A percentile compares a stretch with the other conserved stretches of the same genome.
Evolutionary conservation across 2,797 vertebrate species (phyloP).

Genomic region (Falco columbarius): DNA sequence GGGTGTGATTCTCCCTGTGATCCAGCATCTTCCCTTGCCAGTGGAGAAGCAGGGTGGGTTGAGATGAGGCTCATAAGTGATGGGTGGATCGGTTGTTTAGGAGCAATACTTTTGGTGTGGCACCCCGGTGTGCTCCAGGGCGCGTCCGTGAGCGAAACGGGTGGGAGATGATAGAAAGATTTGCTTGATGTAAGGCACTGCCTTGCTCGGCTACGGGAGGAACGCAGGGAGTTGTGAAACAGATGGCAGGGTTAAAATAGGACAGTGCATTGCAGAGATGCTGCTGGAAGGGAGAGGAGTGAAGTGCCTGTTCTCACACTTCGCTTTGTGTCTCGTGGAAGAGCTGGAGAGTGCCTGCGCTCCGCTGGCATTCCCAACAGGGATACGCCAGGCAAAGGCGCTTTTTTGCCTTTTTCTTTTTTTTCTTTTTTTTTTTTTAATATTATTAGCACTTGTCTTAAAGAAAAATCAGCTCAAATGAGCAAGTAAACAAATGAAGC

Average conservation of each 20-base stretch:
- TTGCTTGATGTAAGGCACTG: background rate
- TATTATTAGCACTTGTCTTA: constrained; percentile 40
- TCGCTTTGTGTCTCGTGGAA: background rate
- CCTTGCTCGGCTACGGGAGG: background rate
- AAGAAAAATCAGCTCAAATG: constrained; percentile 48
- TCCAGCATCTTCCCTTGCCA: background rate
- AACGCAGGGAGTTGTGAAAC: background rate
- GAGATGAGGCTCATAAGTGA: accelerated
- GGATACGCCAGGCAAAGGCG: background rate
- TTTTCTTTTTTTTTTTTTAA: background rate
- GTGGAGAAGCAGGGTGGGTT: background rate
- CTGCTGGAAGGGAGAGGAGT: constrained; percentile 34
- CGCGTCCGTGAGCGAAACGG: background rate
- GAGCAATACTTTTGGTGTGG: accelerated
- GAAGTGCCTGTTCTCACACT: constrained; percentile 55
- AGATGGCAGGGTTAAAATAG: constrained; percentile 71
- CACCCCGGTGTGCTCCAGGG: background rate
- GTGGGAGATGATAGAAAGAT: background rate
- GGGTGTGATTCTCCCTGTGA: background rate
- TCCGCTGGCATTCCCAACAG: constrained; percentile 12
- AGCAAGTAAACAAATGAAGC: constrained; percentile 25
- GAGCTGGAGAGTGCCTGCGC: constrained; percentile 6
- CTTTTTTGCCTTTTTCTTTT: background rate
- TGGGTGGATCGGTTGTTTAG: accelerated
- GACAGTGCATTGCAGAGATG: background rate